These are phyloP conservation scores for Orius laevigatus DNA, from an alignment of 1,140 invertebrate genomes.

Conservation along the genomic window DNA sequence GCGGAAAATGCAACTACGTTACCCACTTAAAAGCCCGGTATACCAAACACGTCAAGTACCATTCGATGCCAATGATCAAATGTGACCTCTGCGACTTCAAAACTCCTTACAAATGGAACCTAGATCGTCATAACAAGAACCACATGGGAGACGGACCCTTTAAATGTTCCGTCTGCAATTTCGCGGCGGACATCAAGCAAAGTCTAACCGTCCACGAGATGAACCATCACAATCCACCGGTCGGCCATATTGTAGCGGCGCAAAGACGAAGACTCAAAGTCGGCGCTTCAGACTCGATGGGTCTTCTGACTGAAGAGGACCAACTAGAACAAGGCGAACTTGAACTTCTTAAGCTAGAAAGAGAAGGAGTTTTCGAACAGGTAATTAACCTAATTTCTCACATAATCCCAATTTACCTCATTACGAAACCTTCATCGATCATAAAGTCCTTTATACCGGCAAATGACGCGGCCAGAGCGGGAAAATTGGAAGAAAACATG, in stretches of 20 bases:
- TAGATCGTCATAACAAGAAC: constrained; percentile 82
- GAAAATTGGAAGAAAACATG: too few relatives aligned
- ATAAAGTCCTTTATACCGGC: too few relatives aligned
- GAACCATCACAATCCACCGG: constrained; percentile 67
- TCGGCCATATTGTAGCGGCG: constrained; percentile 36
- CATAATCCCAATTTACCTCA: too few relatives aligned
- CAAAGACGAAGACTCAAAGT: constrained; percentile 44
- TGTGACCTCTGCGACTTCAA: constrained; percentile 84
- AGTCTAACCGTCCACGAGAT: constrained; percentile 82
- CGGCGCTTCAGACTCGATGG: constrained; percentile 44
- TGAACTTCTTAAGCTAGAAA: constrained; percentile 10
- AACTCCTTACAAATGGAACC: constrained; percentile 83
- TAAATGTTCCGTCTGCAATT: constrained; percentile 76
- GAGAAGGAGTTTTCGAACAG: constrained; percentile 9
- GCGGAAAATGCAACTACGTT: constrained; percentile 74
- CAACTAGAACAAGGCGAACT: constrained; percentile 19
- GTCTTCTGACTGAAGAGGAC: constrained; percentile 17
- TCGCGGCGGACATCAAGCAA: constrained; percentile 81
- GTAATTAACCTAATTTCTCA: too few relatives aligned
- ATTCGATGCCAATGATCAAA: constrained; percentile 84
- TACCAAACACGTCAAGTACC: constrained; percentile 87
- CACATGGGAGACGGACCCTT: constrained; percentile 67
- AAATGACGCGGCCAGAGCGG: too few relatives aligned
- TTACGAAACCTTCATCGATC: too few relatives aligned
- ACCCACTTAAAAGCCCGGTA: constrained; percentile 78